Base-by-base conservation (phyloP, 2,797 vertebrate species). In the Sebastes kiyomatsui region DNA sequence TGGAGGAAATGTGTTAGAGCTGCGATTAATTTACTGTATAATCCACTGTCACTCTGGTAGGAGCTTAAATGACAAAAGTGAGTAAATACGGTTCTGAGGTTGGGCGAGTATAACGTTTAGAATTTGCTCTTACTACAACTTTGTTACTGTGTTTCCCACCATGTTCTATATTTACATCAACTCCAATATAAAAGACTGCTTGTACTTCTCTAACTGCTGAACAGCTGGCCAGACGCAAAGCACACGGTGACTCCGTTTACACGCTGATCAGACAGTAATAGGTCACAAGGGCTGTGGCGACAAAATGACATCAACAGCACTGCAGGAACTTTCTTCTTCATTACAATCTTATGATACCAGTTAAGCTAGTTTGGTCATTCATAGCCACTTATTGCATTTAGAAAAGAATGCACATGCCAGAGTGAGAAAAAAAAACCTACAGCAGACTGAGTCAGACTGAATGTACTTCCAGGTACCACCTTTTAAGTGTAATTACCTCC, bases 281-380 rank as follows among this genome's bases (percentile, higher is more conserved):
- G 52, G 71, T 85, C 78, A 89, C 80, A 81, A 70, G 82, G 71
- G 25, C 20, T 56, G 55, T 10, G 65, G 62, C 16, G 3, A 73
- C 52, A 68, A 62, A 69, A 79, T 42, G 28, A 54, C 65, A 46
- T 65, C 75, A 76, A 23, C 52, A 82, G 73, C 55, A 59, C 72
- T 75, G 77, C 79, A 65, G 65, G 52, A 76, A 58, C 68, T 68
- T 22, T 75, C 60, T 25, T 67, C 66, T 79, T 87, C 73, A 92
- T 86, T 76, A 73, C 73, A 56, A 83, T 84, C 93, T 88, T 91
- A 90, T 94, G 93, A 93, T 84, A 93, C 89, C 18, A 77, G 77
- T 95, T 93, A 81, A 81, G 70, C 42, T 81, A 85, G 94, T 90
- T 28, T 66, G 83, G 85, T 89, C 77, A 90, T 90, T 90, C 89